phyloP scores from a whole-genome alignment of 2,888 invertebrate genomes.

The Tanytarsus gracilentus region DNA sequence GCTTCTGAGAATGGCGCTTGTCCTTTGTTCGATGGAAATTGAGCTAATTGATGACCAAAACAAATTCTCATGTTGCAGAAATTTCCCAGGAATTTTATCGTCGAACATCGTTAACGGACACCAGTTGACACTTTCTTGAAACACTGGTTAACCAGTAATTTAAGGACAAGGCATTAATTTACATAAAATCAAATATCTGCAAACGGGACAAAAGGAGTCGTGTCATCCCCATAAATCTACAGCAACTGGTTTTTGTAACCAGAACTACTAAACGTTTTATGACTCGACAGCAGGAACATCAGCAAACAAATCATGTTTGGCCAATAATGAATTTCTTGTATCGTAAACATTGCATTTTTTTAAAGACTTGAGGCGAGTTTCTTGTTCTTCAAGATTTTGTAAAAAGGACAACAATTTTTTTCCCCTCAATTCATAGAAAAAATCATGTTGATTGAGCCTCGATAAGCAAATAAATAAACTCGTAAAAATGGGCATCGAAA shows the following conservation, averaged over 20 bases:
- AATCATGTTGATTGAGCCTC: background rate
- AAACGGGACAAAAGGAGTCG: background rate
- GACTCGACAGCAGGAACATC: background rate
- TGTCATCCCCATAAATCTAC: background rate
- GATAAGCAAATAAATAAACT: constrained; percentile 4
- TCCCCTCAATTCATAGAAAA: background rate
- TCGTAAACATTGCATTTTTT: background rate
- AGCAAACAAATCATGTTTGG: background rate
- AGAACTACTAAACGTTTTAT: constrained; percentile 11
- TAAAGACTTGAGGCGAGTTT: background rate
- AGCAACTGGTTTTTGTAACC: constrained; percentile 1
- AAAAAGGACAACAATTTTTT: background rate
- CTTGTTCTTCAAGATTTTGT: background rate
- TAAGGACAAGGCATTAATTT: constrained; percentile 10
- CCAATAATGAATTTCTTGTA: background rate
- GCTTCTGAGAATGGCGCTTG: constrained; percentile 21
- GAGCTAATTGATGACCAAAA: background rate
- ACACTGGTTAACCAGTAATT: constrained; percentile 28
- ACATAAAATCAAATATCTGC: constrained; percentile 15
- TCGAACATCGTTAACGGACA: background rate
- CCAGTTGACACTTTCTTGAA: background rate
- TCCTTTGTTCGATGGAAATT: background rate
- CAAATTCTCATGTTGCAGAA: background rate
- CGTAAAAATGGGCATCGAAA: background rate
- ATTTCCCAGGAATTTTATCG: background rate